Percentiles rank a stretch among this genome's conserved stretches.
phyloP scores from a whole-genome alignment of 2,797 vertebrate species.

The Odontamblyopus lacepedii region DNA sequence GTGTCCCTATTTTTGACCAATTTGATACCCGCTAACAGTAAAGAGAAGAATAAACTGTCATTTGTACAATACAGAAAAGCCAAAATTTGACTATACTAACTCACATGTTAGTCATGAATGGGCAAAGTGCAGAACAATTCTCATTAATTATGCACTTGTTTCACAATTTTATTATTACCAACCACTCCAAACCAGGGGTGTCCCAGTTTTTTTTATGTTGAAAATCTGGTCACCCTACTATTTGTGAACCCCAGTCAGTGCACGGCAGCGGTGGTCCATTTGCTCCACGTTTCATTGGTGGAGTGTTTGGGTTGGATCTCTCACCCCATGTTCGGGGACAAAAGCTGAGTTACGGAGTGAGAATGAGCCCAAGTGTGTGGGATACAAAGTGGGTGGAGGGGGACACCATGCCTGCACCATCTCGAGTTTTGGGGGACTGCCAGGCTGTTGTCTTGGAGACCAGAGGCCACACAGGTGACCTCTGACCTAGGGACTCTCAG shows the following conservation, averaged over 20 bases:
- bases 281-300: conserved; percentile 31
- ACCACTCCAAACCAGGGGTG: too few species aligned
- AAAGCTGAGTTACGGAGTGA: conserved; percentile 54
- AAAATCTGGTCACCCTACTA: background rate
- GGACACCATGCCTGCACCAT: conserved; percentile 11
- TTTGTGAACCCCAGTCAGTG: conserved; percentile 23
- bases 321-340: conserved; percentile 62
- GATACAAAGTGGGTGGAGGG: conserved; percentile 14
- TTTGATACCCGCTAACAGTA: too few species aligned
- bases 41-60: too few species aligned
- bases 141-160: too few species aligned
- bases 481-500: conserved; percentile 66
- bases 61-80: too few species aligned
- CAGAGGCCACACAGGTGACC: conserved; percentile 76
- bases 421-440: conserved; percentile 60
- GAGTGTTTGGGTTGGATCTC: conserved; percentile 58
- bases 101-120: too few species aligned
- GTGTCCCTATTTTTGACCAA: too few species aligned
- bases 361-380: conserved; percentile 6
- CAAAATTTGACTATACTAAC: too few species aligned
- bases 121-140: too few species aligned
- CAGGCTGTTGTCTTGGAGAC: conserved; percentile 78
- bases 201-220: too few species aligned
- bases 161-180: too few species aligned
- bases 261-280: conserved; percentile 42